These are phyloP conservation scores for Sinocyclocheilus anophthalmus DNA, from an alignment of 2,113 vertebrate species.

Conservation along the genomic window DNA sequence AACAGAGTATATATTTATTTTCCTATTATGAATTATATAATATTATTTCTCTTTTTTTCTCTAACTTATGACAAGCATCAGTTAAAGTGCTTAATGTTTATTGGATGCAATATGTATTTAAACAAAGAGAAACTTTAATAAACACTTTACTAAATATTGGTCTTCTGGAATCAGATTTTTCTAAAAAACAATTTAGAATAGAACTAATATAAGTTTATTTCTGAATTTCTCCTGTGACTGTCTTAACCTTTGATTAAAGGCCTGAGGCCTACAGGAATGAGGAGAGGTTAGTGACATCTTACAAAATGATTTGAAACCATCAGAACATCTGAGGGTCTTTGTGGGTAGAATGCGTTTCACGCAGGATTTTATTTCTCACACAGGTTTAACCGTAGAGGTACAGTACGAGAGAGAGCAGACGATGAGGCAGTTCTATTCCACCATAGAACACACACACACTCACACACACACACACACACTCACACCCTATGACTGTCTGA, in stretches of 20 bases:
- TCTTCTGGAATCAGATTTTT: background rate
- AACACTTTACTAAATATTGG: background rate
- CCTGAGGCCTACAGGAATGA: background rate
- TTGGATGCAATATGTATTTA: background rate
- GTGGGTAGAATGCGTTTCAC: background rate
- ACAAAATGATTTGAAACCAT: background rate
- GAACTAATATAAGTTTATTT: background rate
- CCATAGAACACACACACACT: background rate
- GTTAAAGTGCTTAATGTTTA: background rate
- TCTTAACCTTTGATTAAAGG: background rate
- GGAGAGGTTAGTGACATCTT: background rate
- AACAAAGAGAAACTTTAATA: background rate
- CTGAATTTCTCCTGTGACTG: background rate
- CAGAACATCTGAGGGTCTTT: background rate
- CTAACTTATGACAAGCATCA: background rate
- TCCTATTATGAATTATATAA: background rate
- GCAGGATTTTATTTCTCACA: too few relatives aligned
- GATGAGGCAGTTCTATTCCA: too few relatives aligned
- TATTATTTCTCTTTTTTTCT: background rate
- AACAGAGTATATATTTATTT: constrained; percentile 10
- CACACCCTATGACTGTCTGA: background rate
- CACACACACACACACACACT: background rate
- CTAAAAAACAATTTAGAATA: background rate
- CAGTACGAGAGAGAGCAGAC: too few relatives aligned
- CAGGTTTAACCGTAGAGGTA: background rate